Evolutionary conservation across 2,797 vertebrate species (phyloP).

Genomic region (Sebastes hubbsi): DNA sequence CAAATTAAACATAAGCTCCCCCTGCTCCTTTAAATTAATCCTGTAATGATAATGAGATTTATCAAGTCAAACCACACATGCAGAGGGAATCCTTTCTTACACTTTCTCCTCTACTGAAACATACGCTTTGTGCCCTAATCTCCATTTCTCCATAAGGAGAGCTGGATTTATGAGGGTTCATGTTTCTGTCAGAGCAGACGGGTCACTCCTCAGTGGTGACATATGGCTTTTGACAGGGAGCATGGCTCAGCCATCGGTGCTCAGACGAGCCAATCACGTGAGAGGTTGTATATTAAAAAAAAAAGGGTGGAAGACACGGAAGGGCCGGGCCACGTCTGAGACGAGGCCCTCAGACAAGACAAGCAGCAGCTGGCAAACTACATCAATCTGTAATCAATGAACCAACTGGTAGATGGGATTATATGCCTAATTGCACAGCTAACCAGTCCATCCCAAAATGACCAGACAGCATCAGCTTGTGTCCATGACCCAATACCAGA

Average conservation of each 20-base stretch:
- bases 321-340: constrained; percentile 64
- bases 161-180: constrained; percentile 31
- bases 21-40: constrained; percentile 28
- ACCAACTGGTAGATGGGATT: constrained; percentile 86
- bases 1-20: not conserved
- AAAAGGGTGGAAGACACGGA: constrained; percentile 59
- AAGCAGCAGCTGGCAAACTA: constrained; percentile 93
- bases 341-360: constrained; percentile 75
- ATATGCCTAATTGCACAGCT: constrained; percentile 86
- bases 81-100: constrained; percentile 20
- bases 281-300: constrained; percentile 40
- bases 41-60: constrained; percentile 40
- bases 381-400: constrained; percentile 93
- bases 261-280: constrained; percentile 75
- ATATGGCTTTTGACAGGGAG: constrained; percentile 81
- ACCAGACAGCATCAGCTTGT: constrained; percentile 82
- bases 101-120: constrained; percentile 71
- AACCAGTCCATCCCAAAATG: constrained; percentile 78
- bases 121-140: constrained; percentile 63
- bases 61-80: constrained; percentile 17
- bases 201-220: constrained; percentile 69
- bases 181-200: constrained; percentile 51
- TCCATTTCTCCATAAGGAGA: constrained; percentile 55
- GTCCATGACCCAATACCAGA: constrained; percentile 76
- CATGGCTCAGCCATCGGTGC: constrained; percentile 46